These are phyloP conservation scores for Bombyx mandarina DNA, from an alignment of 1,140 invertebrate genomes.

Conservation along the genomic window DNA sequence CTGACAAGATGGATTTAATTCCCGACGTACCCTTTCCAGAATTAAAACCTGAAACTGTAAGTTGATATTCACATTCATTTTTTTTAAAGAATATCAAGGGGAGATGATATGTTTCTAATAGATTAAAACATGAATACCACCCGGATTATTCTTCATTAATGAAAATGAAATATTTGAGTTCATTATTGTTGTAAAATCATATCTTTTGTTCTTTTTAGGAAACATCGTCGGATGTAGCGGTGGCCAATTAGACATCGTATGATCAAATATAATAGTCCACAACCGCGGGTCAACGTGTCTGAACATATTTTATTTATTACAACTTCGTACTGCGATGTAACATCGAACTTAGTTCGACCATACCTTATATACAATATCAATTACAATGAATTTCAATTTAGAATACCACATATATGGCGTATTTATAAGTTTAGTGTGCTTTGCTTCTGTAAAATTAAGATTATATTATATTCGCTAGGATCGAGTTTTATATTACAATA, in stretches of 20 bases:
- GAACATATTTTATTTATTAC: slow-evolving; percentile 62
- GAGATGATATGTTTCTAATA: background rate
- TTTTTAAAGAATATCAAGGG: background rate
- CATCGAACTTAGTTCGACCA: slow-evolving; percentile 61
- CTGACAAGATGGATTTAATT: slow-evolving; percentile 59
- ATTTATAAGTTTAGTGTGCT: slow-evolving; percentile 65
- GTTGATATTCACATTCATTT: slow-evolving; percentile 2
- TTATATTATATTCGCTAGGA: slow-evolving; percentile 64
- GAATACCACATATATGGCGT: slow-evolving; percentile 59
- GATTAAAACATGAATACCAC: slow-evolving; percentile 3
- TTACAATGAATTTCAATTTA: slow-evolving; percentile 50
- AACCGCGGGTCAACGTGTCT: slow-evolving; percentile 25
- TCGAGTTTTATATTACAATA: slow-evolving; percentile 59
- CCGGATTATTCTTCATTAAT: background rate
- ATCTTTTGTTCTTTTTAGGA: slow-evolving; percentile 20
- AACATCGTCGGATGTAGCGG: slow-evolving; percentile 43
- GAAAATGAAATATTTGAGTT: background rate
- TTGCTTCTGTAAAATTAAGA: slow-evolving; percentile 69
- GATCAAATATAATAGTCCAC: slow-evolving; percentile 13
- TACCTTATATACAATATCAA: slow-evolving; percentile 30
- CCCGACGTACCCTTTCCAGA: slow-evolving; percentile 56
- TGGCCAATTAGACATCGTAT: slow-evolving; percentile 35
- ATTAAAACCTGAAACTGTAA: slow-evolving; percentile 52
- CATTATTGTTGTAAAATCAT: background rate
- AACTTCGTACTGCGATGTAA: slow-evolving; percentile 43